Conservation (phyloP, 2,113 vertebrate genomes). For the Uria aalge region DNA sequence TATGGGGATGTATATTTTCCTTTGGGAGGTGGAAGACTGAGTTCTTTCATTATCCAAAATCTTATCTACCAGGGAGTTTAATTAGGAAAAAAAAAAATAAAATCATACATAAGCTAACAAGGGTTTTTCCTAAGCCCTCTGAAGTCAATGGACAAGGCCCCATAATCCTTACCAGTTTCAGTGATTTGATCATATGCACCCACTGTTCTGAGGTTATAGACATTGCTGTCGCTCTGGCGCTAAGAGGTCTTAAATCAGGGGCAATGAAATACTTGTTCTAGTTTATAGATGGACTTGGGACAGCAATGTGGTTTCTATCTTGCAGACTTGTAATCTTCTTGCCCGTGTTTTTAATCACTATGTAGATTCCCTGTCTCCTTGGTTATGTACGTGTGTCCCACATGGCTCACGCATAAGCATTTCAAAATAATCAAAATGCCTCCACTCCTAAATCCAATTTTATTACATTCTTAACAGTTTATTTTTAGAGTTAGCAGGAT, state of each 20-base stretch:
- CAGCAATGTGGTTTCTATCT: not conserved
- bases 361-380: not conserved
- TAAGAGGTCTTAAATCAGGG: not conserved
- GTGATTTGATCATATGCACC: not conserved
- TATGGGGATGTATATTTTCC: not conserved
- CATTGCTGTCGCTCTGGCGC: not conserved
- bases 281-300: not conserved
- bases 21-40: not conserved
- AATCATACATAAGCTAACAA: not conserved
- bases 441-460: slow-evolving; percentile 25
- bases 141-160: not conserved
- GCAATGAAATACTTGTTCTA: not conserved
- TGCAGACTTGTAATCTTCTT: not conserved
- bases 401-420: not conserved
- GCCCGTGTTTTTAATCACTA: not conserved
- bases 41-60: not conserved
- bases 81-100: not conserved
- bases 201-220: not conserved
- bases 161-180: not conserved
- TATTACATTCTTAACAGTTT: slow-evolving; percentile 45
- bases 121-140: not conserved
- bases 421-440: not conserved
- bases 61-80: not conserved
- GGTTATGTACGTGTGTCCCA: not conserved
- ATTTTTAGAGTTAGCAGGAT: slow-evolving; percentile 14